Base-by-base conservation (phyloP, 1,140 invertebrate species). In the Trachymyrmex septentrionalis region DNA sequence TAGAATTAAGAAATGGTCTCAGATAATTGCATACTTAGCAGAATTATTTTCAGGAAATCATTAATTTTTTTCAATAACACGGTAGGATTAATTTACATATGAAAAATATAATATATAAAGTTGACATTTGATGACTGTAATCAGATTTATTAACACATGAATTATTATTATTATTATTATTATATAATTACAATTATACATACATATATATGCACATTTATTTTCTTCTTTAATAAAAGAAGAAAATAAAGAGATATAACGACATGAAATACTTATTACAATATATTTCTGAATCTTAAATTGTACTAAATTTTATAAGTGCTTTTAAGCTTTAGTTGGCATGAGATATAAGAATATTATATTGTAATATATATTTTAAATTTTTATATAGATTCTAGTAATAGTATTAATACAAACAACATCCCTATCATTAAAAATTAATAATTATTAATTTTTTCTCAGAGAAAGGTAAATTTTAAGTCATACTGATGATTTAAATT, bases 1-100 rank as follows among this genome's bases (percentile, higher is more conserved):
- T 34, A 50, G 14, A 48, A 84, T 84, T 84, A 82, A 82, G 55
- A 14, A 82, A 34, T 30, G 34, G 7, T 1, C 3, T 3, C 7
- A 14, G 24, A 16, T 19, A 16, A 82, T 82, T 73, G 55, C 3
- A 21, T 59, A 72, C 3, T 19, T 2, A 21, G 7, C 14, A 38
- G n/a, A 48, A 30, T 21, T 71, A 27, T 57, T 71, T 81, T 14
- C 6, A 69, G 16, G 30, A 16, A 38, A 63, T 38, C 19, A 14
- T 44, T 67, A 3, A 3, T 27, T 59, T 59, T 38, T 10, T 38
- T 44, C 7, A 61, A 30, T 34, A 34, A 34, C 5, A 34, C 0
- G 16, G 2, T 2, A 3, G 24, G 10, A 77, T 50, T 77, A 61
- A 77, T 44, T 48, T 7, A 4, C 7, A 19, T 21, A 21, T 21